phyloP scores from a whole-genome alignment of 2,797 vertebrate genomes.

The Chiloscyllium punctatum region DNA sequence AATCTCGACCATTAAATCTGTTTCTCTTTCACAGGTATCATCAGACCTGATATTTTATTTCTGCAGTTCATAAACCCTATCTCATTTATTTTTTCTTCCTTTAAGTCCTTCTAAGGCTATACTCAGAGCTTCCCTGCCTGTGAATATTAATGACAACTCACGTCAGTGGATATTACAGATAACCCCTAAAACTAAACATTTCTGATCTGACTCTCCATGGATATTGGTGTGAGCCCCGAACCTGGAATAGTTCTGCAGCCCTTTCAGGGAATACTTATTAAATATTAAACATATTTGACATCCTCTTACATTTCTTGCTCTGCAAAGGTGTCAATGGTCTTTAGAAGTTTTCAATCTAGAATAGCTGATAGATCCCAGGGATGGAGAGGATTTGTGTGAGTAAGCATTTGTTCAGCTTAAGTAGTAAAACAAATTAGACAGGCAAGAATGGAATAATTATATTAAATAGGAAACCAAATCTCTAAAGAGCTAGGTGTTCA shows the following conservation, averaged over 20 bases:
- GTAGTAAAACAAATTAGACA: neutral
- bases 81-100: too few relatives aligned
- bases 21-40: too few relatives aligned
- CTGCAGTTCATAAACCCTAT: too few relatives aligned
- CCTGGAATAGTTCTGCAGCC: neutral
- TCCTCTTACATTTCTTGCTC: neutral
- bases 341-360: neutral
- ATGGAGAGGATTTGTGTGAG: neutral
- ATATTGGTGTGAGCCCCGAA: neutral
- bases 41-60: too few relatives aligned
- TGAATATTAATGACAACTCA: neutral
- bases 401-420: slow-evolving; percentile 2
- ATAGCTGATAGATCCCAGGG: neutral
- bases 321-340: neutral
- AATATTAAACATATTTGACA: neutral
- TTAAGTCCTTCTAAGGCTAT: too few relatives aligned
- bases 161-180: neutral
- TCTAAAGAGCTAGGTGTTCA: neutral
- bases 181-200: neutral
- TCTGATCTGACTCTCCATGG: neutral
- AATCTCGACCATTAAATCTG: too few relatives aligned
- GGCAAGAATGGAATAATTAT: neutral
- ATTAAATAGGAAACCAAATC: neutral
- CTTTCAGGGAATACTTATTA: neutral
- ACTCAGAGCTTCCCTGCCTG: neutral